Percentiles rank a stretch among this genome's conserved stretches.
These are phyloP conservation scores for Ophion costatus DNA, from an alignment of 2,888 invertebrate genomes.

Conservation along the genomic window DNA sequence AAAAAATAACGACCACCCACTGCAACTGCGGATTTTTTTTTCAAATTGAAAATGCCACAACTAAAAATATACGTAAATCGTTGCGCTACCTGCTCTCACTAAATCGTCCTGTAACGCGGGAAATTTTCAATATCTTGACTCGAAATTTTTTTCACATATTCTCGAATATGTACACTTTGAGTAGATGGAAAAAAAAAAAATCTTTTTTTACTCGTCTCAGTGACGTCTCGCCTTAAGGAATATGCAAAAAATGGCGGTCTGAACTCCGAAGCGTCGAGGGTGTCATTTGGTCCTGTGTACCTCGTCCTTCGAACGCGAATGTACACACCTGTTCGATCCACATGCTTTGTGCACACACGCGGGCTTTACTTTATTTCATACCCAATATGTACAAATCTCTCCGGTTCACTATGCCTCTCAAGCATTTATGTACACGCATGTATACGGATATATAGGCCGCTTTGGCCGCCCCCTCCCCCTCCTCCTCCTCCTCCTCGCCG, in stretches of 20 bases:
- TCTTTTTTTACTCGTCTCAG: no score
- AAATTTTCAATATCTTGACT: no score
- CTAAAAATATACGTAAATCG: no score
- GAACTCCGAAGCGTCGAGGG: background rate
- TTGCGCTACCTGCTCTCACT: no score
- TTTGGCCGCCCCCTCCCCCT: background rate
- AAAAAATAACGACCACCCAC: no score
- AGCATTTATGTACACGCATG: background rate
- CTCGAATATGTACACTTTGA: no score
- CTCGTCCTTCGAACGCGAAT: conserved; percentile 4
- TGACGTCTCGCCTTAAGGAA: no score
- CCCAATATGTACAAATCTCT: conserved; percentile 6
- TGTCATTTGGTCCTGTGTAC: background rate
- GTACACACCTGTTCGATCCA: conserved; percentile 40
- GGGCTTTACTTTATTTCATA: background rate
- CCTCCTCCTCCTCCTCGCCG: conserved; percentile 9
- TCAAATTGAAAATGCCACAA: no score
- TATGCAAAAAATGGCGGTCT: background rate
- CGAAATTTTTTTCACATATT: no score
- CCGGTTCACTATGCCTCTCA: conserved; percentile 8
- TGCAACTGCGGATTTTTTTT: no score
- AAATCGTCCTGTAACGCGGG: no score
- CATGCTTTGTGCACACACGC: conserved; percentile 7
- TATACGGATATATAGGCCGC: background rate
- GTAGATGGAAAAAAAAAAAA: no score